Base-by-base conservation (phyloP, 2,797 vertebrate species). In the Galago senegalensis region DNA sequence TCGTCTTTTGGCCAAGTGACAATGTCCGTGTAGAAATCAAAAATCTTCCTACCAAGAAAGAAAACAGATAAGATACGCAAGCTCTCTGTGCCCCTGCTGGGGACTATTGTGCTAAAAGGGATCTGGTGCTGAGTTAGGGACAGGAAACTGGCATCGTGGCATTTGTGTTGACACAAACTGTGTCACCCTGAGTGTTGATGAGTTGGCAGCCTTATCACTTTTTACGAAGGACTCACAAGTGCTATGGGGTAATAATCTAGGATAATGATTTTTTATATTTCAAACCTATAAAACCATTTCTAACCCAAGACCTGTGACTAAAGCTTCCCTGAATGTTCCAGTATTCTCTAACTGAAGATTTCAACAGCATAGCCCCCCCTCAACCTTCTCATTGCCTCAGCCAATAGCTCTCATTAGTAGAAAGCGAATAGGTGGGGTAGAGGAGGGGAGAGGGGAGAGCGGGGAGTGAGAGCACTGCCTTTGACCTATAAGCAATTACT, bases 281-380 rank as follows among this genome's bases (percentile, higher is more conserved):
- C 87, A 65, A 77, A 82, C 80, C 82, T 53, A 58, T 13, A 29
- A 82, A 82, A 40, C 20, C 34, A 16, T 80, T 60, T 86, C 76
- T 69, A 82, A 63, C 46, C 69, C 43, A 46, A 70, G 29, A 37
- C 61, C 76, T 53, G 43, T 82, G 76, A 79, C 81, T 40, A 58
- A 61, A 58, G 49, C 31, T 34, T 86, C 25, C 53, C 79, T 27
- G 31, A 77, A 87, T 27, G 29, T 86, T 72, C 87, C 20, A 49
- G 86, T 2, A 58, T 31, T 46, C 72, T 77, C 70, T 82, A 63
- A 77, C 34, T 23, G 43, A 67, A 83, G 49, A 49, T 27, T 53
- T 29, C 16, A 63, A 16, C 12, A 31, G 40, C 75, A 53, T 31
- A 46, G n/a, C 31, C 49, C 29, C 2, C 49, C n/a, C 76, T 49